Base-by-base conservation (phyloP, 2,113 vertebrate genomes). In the Malurus alboscapulatus region DNA sequence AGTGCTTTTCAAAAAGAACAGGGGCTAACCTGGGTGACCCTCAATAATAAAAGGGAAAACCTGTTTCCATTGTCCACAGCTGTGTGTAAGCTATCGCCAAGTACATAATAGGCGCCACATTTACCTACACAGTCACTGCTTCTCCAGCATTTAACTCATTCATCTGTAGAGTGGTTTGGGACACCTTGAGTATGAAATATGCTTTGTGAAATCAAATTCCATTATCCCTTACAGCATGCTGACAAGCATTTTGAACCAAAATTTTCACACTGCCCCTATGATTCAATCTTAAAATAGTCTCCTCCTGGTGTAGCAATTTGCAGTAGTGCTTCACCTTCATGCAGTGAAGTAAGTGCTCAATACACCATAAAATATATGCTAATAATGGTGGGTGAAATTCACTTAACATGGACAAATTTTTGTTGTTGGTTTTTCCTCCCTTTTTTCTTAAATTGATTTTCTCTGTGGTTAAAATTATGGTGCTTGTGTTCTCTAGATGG, bases 1-100 rank as follows among this genome's bases (percentile, higher is more conserved):
- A 92, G 93, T 93, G 95, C 96, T 96, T 95, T 97, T 95, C 87
- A 91, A 75, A 96, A 94, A 78, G 90, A 94, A 86, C 83, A 92
- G 91, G 89, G 97, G 88, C 86, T 94, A 95, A 91, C 88, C 92
- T 67, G 62, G 40, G 24, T 96, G 96, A 97, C 95, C 96, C 84
- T 76, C 62, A 54, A 51, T 95, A 94, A 96, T 92, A 93, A 90
- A 93, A 91, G 85, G 84, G 90, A 94, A 94, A 96, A 92, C 90
- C 85, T 90, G 86, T 85, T 96, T 93, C 91, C 61, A 94, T 89
- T 95, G 94, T 96, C 94, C 96, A 63, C 94, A 97, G 93, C 93
- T 96, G 91, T n/a, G 47, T 84, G 84, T 67, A 71, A 96, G 90
- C 84, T 61, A 86, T 89, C 24, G 6, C 80, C 18, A 9, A 94